phyloP scores from a whole-genome alignment of 2,113 vertebrate species.

The Poicephalus gulielmi region DNA sequence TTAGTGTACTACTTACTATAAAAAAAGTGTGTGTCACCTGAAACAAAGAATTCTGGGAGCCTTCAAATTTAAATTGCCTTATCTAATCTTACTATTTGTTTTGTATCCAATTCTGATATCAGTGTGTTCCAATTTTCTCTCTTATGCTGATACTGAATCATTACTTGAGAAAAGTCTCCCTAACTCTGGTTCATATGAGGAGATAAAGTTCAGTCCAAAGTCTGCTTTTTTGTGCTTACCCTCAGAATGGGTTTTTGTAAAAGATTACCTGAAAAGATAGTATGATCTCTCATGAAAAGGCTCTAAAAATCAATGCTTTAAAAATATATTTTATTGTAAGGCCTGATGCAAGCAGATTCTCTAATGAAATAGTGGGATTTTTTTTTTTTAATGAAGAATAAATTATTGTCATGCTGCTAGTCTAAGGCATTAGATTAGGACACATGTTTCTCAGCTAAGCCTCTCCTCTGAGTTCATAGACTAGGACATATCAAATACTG shows the following conservation, averaged over 20 bases:
- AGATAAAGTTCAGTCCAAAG: background rate
- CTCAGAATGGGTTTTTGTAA: background rate
- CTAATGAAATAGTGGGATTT: background rate
- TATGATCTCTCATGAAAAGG: background rate
- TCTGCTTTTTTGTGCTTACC: background rate
- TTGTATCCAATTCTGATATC: background rate
- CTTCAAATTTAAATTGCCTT: background rate
- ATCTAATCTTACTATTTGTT: background rate
- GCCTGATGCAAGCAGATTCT: background rate
- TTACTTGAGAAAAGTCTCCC: background rate
- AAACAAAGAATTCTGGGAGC: background rate
- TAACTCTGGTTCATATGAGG: background rate
- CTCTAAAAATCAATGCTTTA: background rate
- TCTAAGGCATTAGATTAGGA: background rate
- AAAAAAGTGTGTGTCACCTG: background rate
- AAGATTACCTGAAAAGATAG: background rate
- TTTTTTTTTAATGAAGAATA: background rate
- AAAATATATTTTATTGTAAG: background rate
- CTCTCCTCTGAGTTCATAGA: background rate
- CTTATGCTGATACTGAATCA: background rate
- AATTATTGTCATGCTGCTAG: background rate
- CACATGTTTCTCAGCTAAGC: background rate
- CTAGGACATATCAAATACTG: background rate
- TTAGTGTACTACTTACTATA: background rate
- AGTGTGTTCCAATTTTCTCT: background rate